A percentile compares a stretch with the other conserved stretches of the same genome.
phyloP scores from a whole-genome alignment of 2,888 invertebrate genomes.

The Pediacus dermestoides region DNA sequence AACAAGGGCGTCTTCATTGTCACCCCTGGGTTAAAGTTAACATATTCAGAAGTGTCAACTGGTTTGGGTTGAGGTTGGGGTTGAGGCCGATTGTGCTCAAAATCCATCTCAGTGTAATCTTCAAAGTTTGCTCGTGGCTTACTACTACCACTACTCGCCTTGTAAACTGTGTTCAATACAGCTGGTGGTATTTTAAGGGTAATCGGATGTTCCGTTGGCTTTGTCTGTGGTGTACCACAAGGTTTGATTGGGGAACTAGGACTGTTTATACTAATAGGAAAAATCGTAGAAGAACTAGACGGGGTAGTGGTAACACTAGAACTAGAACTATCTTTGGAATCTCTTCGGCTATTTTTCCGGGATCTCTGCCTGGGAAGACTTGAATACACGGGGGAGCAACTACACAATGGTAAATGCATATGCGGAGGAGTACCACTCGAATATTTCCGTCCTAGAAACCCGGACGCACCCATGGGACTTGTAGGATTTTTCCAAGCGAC shows the following conservation, averaged over 20 bases:
- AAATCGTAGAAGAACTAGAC: conserved; percentile 60
- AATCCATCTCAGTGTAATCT: conserved; percentile 46
- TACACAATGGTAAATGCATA: conserved; percentile 51
- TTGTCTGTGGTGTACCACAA: no score
- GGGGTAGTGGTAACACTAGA: conserved; percentile 56
- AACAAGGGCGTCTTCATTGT: conserved; percentile 28
- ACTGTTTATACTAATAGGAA: conserved; percentile 66
- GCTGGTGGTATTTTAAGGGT: conserved; percentile 39
- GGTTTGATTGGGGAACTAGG: conserved; percentile 61
- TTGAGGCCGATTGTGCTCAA: conserved; percentile 29
- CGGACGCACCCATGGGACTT: conserved; percentile 24
- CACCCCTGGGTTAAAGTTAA: conserved; percentile 44
- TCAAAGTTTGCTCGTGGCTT: conserved; percentile 14
- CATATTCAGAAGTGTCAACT: conserved; percentile 38
- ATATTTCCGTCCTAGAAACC: conserved; percentile 39
- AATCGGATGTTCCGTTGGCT: conserved; percentile 16
- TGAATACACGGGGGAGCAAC: conserved; percentile 50
- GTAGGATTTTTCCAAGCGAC: conserved; percentile 36
- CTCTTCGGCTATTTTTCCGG: conserved; percentile 43
- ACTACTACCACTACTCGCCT: conserved; percentile 14
- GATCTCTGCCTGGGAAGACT: conserved; percentile 46
- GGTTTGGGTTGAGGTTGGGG: conserved; percentile 8
- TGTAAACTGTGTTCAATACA: conserved; percentile 36
- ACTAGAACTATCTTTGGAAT: conserved; percentile 48
- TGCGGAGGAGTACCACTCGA: conserved; percentile 49